Conservation (phyloP, 2,888 invertebrate genomes). For the Tipula confusa region DNA sequence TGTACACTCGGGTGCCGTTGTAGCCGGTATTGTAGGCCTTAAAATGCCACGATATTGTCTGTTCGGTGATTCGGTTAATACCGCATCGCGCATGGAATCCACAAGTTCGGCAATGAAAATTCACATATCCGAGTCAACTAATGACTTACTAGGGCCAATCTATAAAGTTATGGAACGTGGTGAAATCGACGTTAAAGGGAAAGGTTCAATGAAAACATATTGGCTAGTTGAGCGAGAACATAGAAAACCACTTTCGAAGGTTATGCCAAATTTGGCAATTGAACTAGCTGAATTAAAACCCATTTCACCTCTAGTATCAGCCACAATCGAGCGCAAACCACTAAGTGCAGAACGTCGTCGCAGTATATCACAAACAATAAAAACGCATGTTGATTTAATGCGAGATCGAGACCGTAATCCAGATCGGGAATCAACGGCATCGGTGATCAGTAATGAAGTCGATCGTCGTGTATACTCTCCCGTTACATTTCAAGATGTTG, state of each 20-base stretch:
- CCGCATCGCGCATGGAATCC: slow-evolving; percentile 89
- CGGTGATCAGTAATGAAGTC: slow-evolving; percentile 47
- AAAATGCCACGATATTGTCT: slow-evolving; percentile 75
- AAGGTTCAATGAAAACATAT: slow-evolving; percentile 85
- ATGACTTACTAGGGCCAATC: slow-evolving; percentile 64
- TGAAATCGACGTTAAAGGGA: slow-evolving; percentile 85
- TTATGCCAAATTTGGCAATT: slow-evolving; percentile 36
- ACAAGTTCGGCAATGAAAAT: slow-evolving; percentile 90
- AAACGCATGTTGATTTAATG: slow-evolving; percentile 35
- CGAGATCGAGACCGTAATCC: not conserved
- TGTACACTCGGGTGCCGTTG: slow-evolving; percentile 86
- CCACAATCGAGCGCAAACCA: slow-evolving; percentile 35
- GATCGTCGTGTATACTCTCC: slow-evolving; percentile 74
- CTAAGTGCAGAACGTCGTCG: slow-evolving; percentile 28
- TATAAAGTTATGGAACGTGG: slow-evolving; percentile 76
- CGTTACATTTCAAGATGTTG: slow-evolving; percentile 79
- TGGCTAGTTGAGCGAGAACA: slow-evolving; percentile 75
- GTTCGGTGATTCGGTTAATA: slow-evolving; percentile 88
- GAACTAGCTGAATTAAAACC: not conserved
- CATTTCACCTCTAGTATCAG: not conserved
- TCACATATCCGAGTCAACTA: slow-evolving; percentile 88
- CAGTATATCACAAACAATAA: slow-evolving; percentile 42
- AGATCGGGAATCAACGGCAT: not conserved
- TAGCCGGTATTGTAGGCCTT: slow-evolving; percentile 88
- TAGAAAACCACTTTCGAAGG: slow-evolving; percentile 53